phyloP scores from a whole-genome alignment of 2,797 vertebrate genomes.

The Cygnus olor region DNA sequence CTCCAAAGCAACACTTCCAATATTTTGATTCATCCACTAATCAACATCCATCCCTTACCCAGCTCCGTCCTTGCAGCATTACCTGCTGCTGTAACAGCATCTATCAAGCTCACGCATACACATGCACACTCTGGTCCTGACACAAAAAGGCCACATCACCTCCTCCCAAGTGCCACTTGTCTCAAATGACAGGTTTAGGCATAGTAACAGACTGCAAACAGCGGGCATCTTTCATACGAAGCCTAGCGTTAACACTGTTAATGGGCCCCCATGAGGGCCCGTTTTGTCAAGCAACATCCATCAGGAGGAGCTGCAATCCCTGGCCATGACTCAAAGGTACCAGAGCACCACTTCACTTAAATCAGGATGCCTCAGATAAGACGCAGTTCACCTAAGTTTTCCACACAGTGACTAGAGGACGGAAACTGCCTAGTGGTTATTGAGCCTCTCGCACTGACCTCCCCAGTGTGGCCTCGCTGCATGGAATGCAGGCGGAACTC shows the following conservation, averaged over 20 bases:
- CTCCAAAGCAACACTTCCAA: neutral
- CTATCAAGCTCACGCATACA: neutral
- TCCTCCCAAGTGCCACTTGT: neutral
- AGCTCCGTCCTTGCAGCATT: neutral
- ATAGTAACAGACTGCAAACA: neutral
- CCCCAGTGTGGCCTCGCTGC: neutral
- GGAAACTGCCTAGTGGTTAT: neutral
- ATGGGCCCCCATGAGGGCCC: neutral
- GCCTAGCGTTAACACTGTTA: neutral
- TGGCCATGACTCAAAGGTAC: neutral
- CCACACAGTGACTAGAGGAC: fast-evolving
- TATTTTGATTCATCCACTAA: neutral
- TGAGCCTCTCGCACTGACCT: neutral
- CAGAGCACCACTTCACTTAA: neutral
- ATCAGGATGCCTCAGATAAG: neutral
- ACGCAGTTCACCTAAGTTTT: neutral
- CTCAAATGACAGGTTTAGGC: neutral
- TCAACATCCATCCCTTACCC: fast-evolving
- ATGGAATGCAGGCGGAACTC: neutral
- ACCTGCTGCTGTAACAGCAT: neutral
- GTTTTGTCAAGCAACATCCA: neutral
- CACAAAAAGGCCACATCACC: neutral
- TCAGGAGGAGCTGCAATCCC: neutral
- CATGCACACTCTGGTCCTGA: neutral
- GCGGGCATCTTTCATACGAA: neutral